Percentiles rank a stretch among this genome's conserved stretches.
Conservation (phyloP, 2,888 invertebrate species). For the Idaea dimidiata region DNA sequence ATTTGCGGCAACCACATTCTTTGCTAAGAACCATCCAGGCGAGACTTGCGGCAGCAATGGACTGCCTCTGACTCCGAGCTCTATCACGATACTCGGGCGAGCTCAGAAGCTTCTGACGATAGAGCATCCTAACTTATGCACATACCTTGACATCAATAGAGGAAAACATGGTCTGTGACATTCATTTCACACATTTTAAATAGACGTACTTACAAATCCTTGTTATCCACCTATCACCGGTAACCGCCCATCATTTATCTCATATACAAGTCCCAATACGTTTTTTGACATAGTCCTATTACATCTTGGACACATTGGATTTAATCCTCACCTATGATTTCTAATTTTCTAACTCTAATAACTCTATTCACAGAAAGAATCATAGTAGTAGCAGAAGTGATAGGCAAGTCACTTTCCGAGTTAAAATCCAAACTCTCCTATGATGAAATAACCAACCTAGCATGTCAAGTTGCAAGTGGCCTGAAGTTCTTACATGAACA, state of each 20-base stretch:
- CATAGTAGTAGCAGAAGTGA: conserved; percentile 90
- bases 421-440: conserved; percentile 60
- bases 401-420: conserved; percentile 84
- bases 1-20: conserved; percentile 94
- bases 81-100: conserved; percentile 94
- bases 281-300: too few species aligned
- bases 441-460: conserved; percentile 82
- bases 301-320: too few species aligned
- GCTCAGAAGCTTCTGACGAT: conserved; percentile 91
- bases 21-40: conserved; percentile 93
- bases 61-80: conserved; percentile 96
- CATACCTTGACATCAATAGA: conserved; percentile 94
- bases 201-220: background rate
- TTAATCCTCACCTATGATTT: too few species aligned
- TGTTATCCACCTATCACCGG: background rate
- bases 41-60: conserved; percentile 98
- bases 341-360: background rate
- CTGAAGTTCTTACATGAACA: conserved; percentile 86
- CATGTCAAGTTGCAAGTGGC: conserved; percentile 87
- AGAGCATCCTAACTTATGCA: conserved; percentile 90
- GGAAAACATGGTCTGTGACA: conserved; percentile 92
- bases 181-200: background rate
- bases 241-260: background rate
- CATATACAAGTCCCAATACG: too few species aligned
- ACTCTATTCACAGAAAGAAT: conserved; percentile 83